Conservation (phyloP, 2,888 invertebrate species). For the Catocala fraxini region DNA sequence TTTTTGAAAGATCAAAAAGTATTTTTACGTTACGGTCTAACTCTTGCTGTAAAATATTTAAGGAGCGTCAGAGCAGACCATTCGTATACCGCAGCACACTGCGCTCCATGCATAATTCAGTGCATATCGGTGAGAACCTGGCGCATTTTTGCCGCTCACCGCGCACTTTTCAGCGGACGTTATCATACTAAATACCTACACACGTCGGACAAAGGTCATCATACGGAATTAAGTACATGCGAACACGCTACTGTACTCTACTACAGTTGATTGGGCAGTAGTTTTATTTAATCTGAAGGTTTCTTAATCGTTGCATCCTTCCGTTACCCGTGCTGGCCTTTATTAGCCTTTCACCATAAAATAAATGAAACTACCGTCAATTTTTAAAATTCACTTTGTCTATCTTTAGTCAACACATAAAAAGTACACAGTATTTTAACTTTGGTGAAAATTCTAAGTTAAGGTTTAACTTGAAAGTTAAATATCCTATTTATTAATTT, state of each 20-base stretch:
- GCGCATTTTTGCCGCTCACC: slow-evolving; percentile 26
- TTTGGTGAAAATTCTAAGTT: too few relatives aligned
- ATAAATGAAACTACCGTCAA: too few relatives aligned
- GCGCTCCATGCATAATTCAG: slow-evolving; percentile 40
- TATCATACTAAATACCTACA: slow-evolving; percentile 26
- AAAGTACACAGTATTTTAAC: too few relatives aligned
- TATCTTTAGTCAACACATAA: too few relatives aligned
- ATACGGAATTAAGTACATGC: slow-evolving; percentile 20
- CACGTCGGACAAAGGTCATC: slow-evolving; percentile 29
- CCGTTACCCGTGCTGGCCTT: not conserved
- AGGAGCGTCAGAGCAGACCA: slow-evolving; percentile 31
- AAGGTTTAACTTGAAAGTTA: too few relatives aligned
- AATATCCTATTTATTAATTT: too few relatives aligned
- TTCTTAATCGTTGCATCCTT: slow-evolving; percentile 3
- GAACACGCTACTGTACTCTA: slow-evolving; percentile 12
- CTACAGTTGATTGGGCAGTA: slow-evolving; percentile 14
- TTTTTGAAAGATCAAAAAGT: slow-evolving; percentile 30
- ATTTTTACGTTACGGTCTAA: slow-evolving; percentile 19
- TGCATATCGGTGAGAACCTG: slow-evolving; percentile 22
- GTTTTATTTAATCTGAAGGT: slow-evolving; percentile 15
- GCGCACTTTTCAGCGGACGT: slow-evolving; percentile 23
- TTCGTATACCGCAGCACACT: slow-evolving; percentile 36
- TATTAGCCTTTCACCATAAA: too few relatives aligned
- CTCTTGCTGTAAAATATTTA: slow-evolving; percentile 39
- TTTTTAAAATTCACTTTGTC: too few relatives aligned